Evolutionary conservation across 2,888 invertebrate species (phyloP), one percentile per base, ranked within the genome.

Genomic region (Nomada fabriciana): DNA sequence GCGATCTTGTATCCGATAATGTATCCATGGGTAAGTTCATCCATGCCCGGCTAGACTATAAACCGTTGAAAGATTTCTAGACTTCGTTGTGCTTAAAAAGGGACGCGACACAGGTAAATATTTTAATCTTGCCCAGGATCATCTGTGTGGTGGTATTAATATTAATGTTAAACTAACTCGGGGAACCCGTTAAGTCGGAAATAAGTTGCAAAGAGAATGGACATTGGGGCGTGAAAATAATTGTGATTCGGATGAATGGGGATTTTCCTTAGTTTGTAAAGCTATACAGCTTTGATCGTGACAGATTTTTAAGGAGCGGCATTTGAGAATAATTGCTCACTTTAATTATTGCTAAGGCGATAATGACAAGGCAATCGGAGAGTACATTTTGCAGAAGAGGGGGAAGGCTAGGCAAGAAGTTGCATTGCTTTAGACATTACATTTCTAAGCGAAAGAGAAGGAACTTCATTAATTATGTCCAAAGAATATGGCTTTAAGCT

Each of bases 401-500:
- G 36, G 5, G 3, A 50, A 20, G 43, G 20, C 25, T 18, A 15
- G 9, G n/a, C 10, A 29, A 61, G 53, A 52, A 4, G 23, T n/a
- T 42, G 36, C 59, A 15, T 53, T 53, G 11, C 23, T 52, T 60
- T 23, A 50, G 15, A 20, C 2, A 23, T 11, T 10, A 52, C 60
- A 59, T 18, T 53, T 18, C 3, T 52, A 50, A 15, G 50, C 18
- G 18, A 67, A 29, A 59, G 11, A 25, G 18, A 5, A 11, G 36
- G 50, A 25, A 57, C 36, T 53, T 20, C 11, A 13, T 55, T 50
- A 64, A 69, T 70, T 65, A 25, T 53, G 61, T 68, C 63, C 74
- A 70, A 85, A 80, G 79, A 80, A 55, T 18, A 61, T 76, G 76
- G 60, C 61, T 79, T 84, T 84, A 77, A 84, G 52, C 25, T 57